These are phyloP conservation scores for Stenoptilia bipunctidactyla DNA, from an alignment of 2,888 invertebrate genomes.

Conservation along the genomic window DNA sequence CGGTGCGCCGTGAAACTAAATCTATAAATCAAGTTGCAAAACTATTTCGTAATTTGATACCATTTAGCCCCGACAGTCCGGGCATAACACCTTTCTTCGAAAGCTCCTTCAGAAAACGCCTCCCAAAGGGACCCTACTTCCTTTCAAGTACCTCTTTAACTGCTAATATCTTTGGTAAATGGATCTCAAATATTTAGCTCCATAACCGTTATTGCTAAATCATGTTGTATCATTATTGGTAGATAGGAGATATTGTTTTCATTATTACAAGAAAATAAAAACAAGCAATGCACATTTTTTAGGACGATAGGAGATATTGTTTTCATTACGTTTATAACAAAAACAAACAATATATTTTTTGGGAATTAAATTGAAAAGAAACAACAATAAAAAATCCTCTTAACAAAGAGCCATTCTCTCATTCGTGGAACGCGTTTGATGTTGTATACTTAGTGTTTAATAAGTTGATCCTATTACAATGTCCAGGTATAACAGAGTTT, in stretches of 20 bases:
- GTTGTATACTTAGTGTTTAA: slow-evolving; percentile 68
- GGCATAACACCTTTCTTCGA: slow-evolving; percentile 58
- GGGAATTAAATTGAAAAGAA: slow-evolving; percentile 19
- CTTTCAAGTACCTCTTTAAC: slow-evolving; percentile 68
- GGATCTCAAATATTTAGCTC: slow-evolving; percentile 62
- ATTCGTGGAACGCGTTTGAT: slow-evolving; percentile 58
- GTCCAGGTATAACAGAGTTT: slow-evolving; percentile 65
- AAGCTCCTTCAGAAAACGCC: slow-evolving; percentile 50
- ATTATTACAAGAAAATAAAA: slow-evolving; percentile 3
- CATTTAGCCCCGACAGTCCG: slow-evolving; percentile 47
- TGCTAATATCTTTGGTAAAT: slow-evolving; percentile 66
- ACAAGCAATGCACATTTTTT: slow-evolving; percentile 4
- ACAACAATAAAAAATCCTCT: slow-evolving; percentile 42
- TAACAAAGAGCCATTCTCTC: slow-evolving; percentile 54
- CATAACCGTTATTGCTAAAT: slow-evolving; percentile 37
- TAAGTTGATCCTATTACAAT: slow-evolving; percentile 72
- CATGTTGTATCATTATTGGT: slow-evolving; percentile 4
- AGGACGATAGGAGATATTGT: slow-evolving; percentile 1
- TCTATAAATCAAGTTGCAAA: slow-evolving; percentile 73
- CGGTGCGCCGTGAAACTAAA: slow-evolving; percentile 42
- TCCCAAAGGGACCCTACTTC: slow-evolving; percentile 63
- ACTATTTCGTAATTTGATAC: slow-evolving; percentile 73
- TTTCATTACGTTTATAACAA: slow-evolving; percentile 1
- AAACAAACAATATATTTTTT: slow-evolving; percentile 6
- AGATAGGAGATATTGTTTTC: too few species aligned